Evolutionary conservation across 2,888 invertebrate genomes (phyloP).

Genomic region (Dione juno): DNA sequence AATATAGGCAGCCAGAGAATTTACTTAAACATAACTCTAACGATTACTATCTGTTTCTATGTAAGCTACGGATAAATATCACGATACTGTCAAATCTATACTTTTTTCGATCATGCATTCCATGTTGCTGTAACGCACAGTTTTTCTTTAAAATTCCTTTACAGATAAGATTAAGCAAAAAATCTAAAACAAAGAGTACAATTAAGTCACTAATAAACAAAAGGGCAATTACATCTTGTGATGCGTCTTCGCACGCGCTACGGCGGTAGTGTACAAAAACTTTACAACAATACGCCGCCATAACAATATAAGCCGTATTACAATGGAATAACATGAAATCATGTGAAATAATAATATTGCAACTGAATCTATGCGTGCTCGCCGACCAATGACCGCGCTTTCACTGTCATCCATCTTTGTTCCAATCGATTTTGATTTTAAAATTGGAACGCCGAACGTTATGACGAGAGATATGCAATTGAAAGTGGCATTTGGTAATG

Average conservation of each 20-base stretch:
- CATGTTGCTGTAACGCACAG: conserved; percentile 24
- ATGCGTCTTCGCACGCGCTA: conserved; percentile 64
- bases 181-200: conserved; percentile 47
- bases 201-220: conserved; percentile 63
- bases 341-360: conserved; percentile 52
- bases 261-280: conserved; percentile 71
- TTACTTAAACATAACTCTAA: background rate
- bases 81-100: conserved; percentile 16
- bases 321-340: conserved; percentile 18
- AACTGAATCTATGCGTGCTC: conserved; percentile 63
- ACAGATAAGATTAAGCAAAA: conserved; percentile 35
- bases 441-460: conserved; percentile 68
- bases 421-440: conserved; percentile 65
- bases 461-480: conserved; percentile 47
- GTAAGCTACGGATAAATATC: conserved; percentile 9
- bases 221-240: conserved; percentile 78
- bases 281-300: conserved; percentile 41
- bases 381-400: conserved; percentile 82
- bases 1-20: no score
- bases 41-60: background rate
- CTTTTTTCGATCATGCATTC: conserved; percentile 20
- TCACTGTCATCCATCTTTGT: conserved; percentile 76
- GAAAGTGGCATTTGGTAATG: conserved; percentile 43
- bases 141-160: conserved; percentile 30
- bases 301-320: conserved; percentile 46